Base-by-base conservation (phyloP, 2,888 invertebrate species). In the Myopa testacea region DNA sequence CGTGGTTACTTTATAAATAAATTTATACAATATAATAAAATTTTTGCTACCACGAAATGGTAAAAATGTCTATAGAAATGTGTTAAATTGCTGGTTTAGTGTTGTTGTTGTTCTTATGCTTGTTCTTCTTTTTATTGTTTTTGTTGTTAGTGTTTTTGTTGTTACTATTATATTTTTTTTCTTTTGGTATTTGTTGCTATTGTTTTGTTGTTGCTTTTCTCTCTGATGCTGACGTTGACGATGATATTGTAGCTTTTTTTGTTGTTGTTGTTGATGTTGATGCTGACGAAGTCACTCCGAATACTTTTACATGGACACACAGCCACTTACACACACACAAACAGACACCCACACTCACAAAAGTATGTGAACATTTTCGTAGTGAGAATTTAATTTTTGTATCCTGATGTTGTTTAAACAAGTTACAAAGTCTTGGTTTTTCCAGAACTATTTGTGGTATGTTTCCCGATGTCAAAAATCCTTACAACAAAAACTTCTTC, bases 1-100 rank as follows among this genome's bases (percentile, higher is more conserved):
- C 80, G 81, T 81, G 81, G 80, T 79, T 80, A 75, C 79, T 80
- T 80, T 82, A 80, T 81, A 81, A 82, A 82, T 81, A 80, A 82
- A 80, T 80, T 79, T 81, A 81, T 81, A 67, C 74, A 75, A 78
- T 78, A 67, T 78, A 75, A 78, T 78, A 78, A 78, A 74, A 78
- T 78, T 45, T 77, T 38, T 77, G 73, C n/a, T 72, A 50, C 77
- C 77, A 63, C 79, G 72, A 74, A 67, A 60, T 65, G 63, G 58
- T 55, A 26, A 75, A 70, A 52, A 68, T 69, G 60, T 68, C 37
- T 65, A n/a, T n/a, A 55, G 55, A n/a, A n/a, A 55, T 55, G 55
- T 55, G 55, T 55, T 14, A 55, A 45, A 10, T 45, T 45, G 45
- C 10, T 10, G 45, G 45, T 45, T n/a, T n/a, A n/a, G n/a, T n/a